phyloP scores from a whole-genome alignment of 1,140 invertebrate species.

The Bradysia coprophila region DNA sequence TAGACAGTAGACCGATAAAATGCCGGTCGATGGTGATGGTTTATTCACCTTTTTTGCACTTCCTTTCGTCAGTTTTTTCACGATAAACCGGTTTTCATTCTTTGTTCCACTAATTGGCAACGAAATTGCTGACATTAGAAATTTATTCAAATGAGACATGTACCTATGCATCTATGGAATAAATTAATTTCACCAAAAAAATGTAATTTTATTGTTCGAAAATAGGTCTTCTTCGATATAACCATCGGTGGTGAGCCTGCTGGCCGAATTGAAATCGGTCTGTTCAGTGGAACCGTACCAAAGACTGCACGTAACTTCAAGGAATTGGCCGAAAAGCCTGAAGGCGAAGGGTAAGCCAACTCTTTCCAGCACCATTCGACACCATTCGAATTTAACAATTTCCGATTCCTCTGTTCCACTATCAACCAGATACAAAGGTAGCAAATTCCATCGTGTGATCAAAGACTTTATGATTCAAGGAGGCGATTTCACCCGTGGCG shows the following conservation, averaged over 20 bases:
- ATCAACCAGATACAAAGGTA: slow-evolving; percentile 49
- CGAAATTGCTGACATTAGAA: too few species aligned
- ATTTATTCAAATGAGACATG: too few species aligned
- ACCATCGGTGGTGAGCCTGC: slow-evolving; percentile 56
- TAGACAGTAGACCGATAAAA: too few species aligned
- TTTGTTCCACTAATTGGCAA: too few species aligned
- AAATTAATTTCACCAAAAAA: too few species aligned
- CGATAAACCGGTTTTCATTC: too few species aligned
- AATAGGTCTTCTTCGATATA: slow-evolving; percentile 93
- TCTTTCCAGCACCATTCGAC: slow-evolving; percentile 2
- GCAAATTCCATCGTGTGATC: slow-evolving; percentile 85
- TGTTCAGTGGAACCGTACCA: slow-evolving; percentile 90
- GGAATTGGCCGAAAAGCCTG: slow-evolving; percentile 56
- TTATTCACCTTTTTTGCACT: too few species aligned
- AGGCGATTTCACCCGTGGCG: slow-evolving; percentile 81
- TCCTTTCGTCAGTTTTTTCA: too few species aligned
- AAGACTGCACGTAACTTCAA: slow-evolving; percentile 88
- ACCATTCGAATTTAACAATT: slow-evolving; percentile 8
- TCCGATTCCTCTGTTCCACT: neutral
- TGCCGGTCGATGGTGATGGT: too few species aligned
- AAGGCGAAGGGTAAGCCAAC: slow-evolving; percentile 44
- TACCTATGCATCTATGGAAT: too few species aligned
- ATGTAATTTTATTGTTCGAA: too few species aligned
- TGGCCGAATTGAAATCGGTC: slow-evolving; percentile 78
- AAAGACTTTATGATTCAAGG: slow-evolving; percentile 94